Evolutionary conservation across 2,888 invertebrate species (phyloP).

Genomic region (Hypomecis atomaria): DNA sequence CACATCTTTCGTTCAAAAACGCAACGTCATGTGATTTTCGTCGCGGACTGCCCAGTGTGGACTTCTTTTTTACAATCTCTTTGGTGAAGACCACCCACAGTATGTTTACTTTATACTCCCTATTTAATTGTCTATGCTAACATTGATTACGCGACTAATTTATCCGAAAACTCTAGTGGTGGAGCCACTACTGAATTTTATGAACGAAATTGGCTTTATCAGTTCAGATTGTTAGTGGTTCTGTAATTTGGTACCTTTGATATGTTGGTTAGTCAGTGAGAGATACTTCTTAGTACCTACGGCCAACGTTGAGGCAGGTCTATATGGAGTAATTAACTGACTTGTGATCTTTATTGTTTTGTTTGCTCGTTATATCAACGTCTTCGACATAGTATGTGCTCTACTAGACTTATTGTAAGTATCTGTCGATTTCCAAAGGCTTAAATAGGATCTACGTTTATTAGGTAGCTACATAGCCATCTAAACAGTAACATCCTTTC

Average conservation of each 20-base stretch:
- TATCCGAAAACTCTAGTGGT: neutral
- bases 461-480: too few species aligned
- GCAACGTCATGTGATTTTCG: slow-evolving; percentile 63
- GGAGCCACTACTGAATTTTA: slow-evolving; percentile 1
- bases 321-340: slow-evolving; percentile 33
- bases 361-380: slow-evolving; percentile 16
- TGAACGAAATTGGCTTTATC: neutral
- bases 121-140: slow-evolving; percentile 78
- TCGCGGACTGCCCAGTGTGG: slow-evolving; percentile 42
- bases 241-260: neutral
- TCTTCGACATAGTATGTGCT: too few species aligned
- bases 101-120: slow-evolving; percentile 64
- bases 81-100: slow-evolving; percentile 68
- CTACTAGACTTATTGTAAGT: too few species aligned
- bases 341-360: slow-evolving; percentile 32
- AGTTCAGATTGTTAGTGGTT: neutral
- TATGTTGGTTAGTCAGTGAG: slow-evolving; percentile 32
- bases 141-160: slow-evolving; percentile 57
- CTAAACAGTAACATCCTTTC: too few species aligned
- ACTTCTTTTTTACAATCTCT: too few species aligned
- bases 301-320: slow-evolving; percentile 58
- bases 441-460: too few species aligned
- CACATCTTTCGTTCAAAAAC: slow-evolving; percentile 49
- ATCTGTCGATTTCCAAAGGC: too few species aligned
- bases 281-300: slow-evolving; percentile 52